A percentile compares a stretch with the other conserved stretches of the same genome.
Evolutionary conservation across 2,797 vertebrate genomes (phyloP).

Genomic region (Lagodon rhomboides): DNA sequence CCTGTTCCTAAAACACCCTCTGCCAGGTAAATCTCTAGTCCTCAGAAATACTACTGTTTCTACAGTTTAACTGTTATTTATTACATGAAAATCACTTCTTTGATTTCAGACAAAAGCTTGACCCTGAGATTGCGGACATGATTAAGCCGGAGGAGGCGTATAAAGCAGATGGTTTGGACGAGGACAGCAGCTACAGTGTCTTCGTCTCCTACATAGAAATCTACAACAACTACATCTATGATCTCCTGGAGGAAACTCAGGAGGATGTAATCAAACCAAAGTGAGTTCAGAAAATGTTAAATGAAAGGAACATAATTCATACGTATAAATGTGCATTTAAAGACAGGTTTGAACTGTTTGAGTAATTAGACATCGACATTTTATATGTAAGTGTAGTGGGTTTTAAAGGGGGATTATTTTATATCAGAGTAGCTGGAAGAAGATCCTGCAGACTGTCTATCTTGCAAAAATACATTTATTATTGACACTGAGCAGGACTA

Average conservation of each 20-base stretch:
- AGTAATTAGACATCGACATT: not conserved
- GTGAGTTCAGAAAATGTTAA: conserved; percentile 82
- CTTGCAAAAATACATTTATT: too few relatives aligned
- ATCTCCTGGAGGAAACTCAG: conserved; percentile 92
- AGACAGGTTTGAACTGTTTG: not conserved
- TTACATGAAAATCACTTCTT: not conserved
- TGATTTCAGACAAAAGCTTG: conserved; percentile 87
- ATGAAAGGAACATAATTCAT: not conserved
- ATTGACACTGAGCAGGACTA: too few relatives aligned
- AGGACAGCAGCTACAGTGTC: conserved; percentile 94
- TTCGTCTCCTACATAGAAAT: conserved; percentile 99
- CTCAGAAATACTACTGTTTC: not conserved
- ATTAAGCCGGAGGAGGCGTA: conserved; percentile 89
- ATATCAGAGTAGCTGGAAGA: conserved; percentile 49
- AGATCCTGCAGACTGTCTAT: too few relatives aligned
- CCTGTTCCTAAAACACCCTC: conserved; percentile 85
- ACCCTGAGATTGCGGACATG: conserved; percentile 97
- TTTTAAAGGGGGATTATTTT: not conserved
- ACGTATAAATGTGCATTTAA: conserved; percentile 1
- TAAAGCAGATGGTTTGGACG: conserved; percentile 90
- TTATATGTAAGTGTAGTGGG: not conserved
- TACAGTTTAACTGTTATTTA: not conserved
- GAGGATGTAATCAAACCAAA: conserved; percentile 93
- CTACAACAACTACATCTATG: conserved; percentile 99
- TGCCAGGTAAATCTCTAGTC: conserved; percentile 83